These are phyloP conservation scores for Lanius collurio DNA, from an alignment of 2,113 vertebrate genomes.

Conservation along the genomic window DNA sequence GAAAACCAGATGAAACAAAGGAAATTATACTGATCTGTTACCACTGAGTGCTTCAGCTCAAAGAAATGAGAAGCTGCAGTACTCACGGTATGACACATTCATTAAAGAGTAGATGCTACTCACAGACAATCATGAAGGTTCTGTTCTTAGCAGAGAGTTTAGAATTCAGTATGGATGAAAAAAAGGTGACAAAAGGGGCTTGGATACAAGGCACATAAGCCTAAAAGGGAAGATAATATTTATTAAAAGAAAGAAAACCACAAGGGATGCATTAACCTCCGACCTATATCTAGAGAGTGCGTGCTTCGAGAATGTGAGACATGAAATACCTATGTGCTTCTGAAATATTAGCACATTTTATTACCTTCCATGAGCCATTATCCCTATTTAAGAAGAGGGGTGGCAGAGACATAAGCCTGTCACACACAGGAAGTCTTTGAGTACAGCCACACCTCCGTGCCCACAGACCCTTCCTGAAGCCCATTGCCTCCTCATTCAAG, in stretches of 20 bases:
- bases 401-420: neutral
- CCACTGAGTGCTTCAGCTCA: neutral
- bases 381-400: neutral
- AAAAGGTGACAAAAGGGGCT: neutral
- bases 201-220: neutral
- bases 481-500: neutral
- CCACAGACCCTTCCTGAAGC: neutral
- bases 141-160: neutral
- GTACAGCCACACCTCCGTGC: neutral
- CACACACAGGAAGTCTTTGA: neutral
- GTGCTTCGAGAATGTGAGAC: neutral
- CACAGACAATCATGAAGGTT: neutral
- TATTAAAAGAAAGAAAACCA: neutral
- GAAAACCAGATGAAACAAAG: neutral
- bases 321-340: neutral
- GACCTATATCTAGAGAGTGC: neutral
- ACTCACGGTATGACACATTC: neutral
- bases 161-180: neutral
- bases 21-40: neutral
- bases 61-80: neutral
- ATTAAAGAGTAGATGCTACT: neutral
- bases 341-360: neutral
- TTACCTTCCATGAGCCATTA: neutral
- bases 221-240: neutral
- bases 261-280: neutral